Evolutionary conservation across 1,140 invertebrate species (phyloP).

Genomic region (Cecropterus lyciades): DNA sequence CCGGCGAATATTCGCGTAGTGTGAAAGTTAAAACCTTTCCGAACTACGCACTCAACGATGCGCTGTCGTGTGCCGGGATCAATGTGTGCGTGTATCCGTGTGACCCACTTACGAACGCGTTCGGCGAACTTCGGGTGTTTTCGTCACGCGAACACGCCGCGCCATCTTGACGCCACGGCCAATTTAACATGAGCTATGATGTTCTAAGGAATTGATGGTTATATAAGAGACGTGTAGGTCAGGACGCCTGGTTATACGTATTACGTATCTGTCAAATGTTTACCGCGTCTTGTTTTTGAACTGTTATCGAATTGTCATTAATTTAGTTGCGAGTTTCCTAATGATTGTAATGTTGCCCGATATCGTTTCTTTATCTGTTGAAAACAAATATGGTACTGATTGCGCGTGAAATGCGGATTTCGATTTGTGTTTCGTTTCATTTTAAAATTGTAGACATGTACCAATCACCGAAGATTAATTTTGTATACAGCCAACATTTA

Average conservation of each 20-base stretch:
- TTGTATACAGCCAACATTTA: neutral
- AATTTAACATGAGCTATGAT: conserved; percentile 59
- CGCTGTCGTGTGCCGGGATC: conserved; percentile 43
- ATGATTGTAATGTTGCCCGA: conserved; percentile 27
- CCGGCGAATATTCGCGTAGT: conserved; percentile 59
- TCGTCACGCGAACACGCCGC: conserved; percentile 57
- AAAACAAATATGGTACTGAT: conserved; percentile 22
- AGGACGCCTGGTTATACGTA: conserved; percentile 24
- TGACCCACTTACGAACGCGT: conserved; percentile 71
- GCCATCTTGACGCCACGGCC: conserved; percentile 47
- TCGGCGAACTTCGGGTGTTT: conserved; percentile 64
- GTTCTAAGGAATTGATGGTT: conserved; percentile 39
- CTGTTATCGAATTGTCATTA: conserved; percentile 47
- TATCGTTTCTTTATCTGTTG: conserved; percentile 31
- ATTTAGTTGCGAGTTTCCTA: conserved; percentile 31
- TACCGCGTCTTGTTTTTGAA: conserved; percentile 46
- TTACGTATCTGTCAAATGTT: conserved; percentile 47
- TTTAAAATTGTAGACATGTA: neutral
- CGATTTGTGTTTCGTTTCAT: neutral
- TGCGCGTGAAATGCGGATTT: neutral
- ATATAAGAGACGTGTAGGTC: conserved; percentile 34
- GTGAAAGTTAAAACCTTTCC: conserved; percentile 62
- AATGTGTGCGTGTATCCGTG: conserved; percentile 65
- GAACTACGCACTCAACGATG: conserved; percentile 51
- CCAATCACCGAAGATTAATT: neutral